Evolutionary conservation across 2,888 invertebrate species (phyloP).

Genomic region (Chesias legatella): DNA sequence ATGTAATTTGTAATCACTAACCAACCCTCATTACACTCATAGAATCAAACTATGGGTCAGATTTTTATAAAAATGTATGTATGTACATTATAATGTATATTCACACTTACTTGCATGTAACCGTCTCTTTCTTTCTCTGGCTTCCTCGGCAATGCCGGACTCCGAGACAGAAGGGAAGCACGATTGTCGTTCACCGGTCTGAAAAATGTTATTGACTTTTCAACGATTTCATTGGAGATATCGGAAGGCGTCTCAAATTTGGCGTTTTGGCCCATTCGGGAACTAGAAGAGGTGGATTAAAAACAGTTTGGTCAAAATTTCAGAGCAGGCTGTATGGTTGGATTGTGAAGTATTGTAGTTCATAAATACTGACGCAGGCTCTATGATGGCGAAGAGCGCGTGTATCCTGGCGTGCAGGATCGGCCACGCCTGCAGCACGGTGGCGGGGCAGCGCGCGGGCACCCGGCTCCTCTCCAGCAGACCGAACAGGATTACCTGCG

Average conservation of each 20-base stretch:
- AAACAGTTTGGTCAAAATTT: too few species aligned
- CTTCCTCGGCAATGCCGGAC: constrained; percentile 92
- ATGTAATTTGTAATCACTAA: too few species aligned
- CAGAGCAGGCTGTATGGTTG: too few species aligned
- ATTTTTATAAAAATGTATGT: too few species aligned
- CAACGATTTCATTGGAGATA: too few species aligned
- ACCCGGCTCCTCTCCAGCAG: constrained; percentile 92
- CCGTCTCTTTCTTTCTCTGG: constrained; percentile 96
- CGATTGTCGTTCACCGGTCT: constrained; percentile 98
- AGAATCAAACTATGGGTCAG: too few species aligned
- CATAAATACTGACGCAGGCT: constrained; percentile 88
- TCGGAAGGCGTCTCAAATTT: too few species aligned
- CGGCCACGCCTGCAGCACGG: constrained; percentile 96
- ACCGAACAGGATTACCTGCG: constrained; percentile 88
- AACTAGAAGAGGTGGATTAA: too few species aligned
- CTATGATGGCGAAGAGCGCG: constrained; percentile 94
- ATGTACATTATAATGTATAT: background rate
- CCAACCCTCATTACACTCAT: too few species aligned
- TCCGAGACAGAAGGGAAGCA: constrained; percentile 92
- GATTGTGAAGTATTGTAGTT: too few species aligned
- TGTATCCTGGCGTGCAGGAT: constrained; percentile 95
- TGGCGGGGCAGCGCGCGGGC: constrained; percentile 90
- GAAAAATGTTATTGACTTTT: constrained; percentile 42
- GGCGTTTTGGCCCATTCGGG: too few species aligned
- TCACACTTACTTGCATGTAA: constrained; percentile 85